Evolutionary conservation across 2,113 vertebrate genomes (phyloP).

Genomic region (Meles meles): DNA sequence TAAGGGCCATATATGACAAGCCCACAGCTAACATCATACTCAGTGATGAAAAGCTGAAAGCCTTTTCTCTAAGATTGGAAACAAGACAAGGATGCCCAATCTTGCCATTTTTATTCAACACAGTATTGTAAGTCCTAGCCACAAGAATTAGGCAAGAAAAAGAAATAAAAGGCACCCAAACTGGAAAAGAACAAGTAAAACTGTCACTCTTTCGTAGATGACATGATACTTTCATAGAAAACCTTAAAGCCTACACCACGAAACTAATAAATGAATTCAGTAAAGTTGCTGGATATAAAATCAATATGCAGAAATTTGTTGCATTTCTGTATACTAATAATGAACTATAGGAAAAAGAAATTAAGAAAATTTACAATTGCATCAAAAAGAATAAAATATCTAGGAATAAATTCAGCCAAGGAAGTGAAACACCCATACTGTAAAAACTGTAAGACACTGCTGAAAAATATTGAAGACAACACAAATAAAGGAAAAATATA

Average conservation of each 20-base stretch:
- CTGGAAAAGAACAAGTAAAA: background rate
- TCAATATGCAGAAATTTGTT: background rate
- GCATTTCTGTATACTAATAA: background rate
- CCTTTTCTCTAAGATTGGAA: background rate
- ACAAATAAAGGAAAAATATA: background rate
- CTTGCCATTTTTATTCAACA: background rate
- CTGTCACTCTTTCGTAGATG: background rate
- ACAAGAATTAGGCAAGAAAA: background rate
- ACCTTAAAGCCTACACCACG: background rate
- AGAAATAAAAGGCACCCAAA: background rate
- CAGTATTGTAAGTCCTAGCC: background rate
- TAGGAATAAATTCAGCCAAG: background rate
- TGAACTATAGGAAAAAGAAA: background rate
- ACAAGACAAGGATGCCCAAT: background rate
- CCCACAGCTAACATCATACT: background rate
- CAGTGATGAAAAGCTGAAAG: background rate
- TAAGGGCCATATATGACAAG: background rate
- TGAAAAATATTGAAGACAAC: background rate
- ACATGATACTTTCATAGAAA: background rate
- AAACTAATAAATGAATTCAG: background rate
- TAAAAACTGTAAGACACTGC: background rate
- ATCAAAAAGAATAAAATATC: background rate
- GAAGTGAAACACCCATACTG: background rate
- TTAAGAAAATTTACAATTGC: background rate
- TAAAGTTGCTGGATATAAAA: background rate